Evolutionary conservation across 2,113 vertebrate species (phyloP), one percentile per base, ranked within the genome.

Genomic region (Heterochromis multidens): DNA sequence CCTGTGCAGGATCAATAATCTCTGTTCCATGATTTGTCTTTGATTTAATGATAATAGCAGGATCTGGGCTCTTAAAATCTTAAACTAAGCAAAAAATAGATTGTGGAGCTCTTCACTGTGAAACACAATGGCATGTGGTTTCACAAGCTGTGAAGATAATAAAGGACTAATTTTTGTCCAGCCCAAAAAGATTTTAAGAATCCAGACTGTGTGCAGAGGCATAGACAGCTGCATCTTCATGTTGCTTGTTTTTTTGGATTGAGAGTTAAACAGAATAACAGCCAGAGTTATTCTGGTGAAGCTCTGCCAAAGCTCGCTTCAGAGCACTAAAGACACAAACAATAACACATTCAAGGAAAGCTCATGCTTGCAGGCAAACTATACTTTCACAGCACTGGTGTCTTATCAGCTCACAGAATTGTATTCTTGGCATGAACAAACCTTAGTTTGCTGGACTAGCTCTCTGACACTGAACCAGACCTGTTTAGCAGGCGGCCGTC

Each of bases 11-110:
- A 89, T 83, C 19, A 56, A 79, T 85, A 4, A 29, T 84, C 89
- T 94, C 92, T 88, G 86, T n/a, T 87, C 6, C n/a, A 43, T 93
- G 83, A 94, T 92, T 94, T 79, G 57, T 70, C 58, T 25, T 40
- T 93, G 88, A 92, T 94, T 92, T 49, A 54, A 27, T 25, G 17
- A 72, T 91, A 11, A 25, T 56, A 54, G 82, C 67, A 59, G 11
- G 6, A 54, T 88, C 84, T 91, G 88, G 84, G 86, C 90, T 91
- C 87, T 89, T 88, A 81, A 86, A 93, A 65, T 88, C 13, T 59
- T 17, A 21, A 3, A 61, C 84, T 31, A n/a, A 25, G 40, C 67
- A 43, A 63, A 63, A 87, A 83, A 80, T 33, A 79, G 19, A 33
- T 14, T 12, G 7, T 10, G 4, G 10, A 9, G 6, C 31, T 31